Evolutionary conservation across 2,888 invertebrate genomes (phyloP).

Genomic region (Deilephila elpenor): DNA sequence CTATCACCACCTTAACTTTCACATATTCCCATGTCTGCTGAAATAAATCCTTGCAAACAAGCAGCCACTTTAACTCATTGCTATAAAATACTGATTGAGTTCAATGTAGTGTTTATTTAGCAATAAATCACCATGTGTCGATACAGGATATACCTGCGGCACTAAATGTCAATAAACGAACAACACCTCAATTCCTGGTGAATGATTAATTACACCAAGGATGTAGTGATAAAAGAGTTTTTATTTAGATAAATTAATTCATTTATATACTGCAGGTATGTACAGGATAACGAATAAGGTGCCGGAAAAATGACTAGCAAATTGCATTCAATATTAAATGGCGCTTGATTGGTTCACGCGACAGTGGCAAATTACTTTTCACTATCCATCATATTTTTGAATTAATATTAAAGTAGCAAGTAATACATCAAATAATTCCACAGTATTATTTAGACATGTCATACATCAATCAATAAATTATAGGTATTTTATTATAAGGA

Average conservation of each 20-base stretch:
- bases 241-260: neutral
- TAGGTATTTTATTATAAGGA: too few species aligned
- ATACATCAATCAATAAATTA: too few species aligned
- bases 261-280: neutral
- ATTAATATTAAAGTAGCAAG: neutral
- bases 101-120: conserved; percentile 12
- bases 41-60: neutral
- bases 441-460: too few species aligned
- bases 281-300: neutral
- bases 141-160: conserved; percentile 3
- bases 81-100: conserved; percentile 11
- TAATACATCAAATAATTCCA: neutral
- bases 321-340: neutral
- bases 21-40: neutral
- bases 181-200: neutral
- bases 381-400: conserved; percentile 2
- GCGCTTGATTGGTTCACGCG: neutral
- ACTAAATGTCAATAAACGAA: conserved; percentile 13
- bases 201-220: conserved; percentile 7
- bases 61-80: neutral
- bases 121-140: conserved; percentile 13
- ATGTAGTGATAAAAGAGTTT: neutral
- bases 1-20: neutral
- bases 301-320: conserved; percentile 9
- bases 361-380: neutral